These are phyloP conservation scores for Magallana ariakensis DNA, from an alignment of 1,140 invertebrate genomes.

Conservation along the genomic window DNA sequence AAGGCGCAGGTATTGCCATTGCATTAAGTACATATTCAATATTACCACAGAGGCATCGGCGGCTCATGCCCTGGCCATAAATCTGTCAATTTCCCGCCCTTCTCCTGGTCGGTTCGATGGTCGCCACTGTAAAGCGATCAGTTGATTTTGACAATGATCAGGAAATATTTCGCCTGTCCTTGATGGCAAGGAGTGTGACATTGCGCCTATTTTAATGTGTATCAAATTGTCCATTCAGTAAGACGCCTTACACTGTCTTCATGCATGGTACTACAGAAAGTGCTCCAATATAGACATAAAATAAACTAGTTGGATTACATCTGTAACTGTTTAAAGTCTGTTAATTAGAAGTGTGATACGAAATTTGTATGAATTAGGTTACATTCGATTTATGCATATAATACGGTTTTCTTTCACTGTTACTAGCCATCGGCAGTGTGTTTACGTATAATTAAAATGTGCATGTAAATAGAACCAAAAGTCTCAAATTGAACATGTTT, in stretches of 20 bases:
- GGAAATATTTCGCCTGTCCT: background rate
- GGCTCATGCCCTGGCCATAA: constrained; percentile 1
- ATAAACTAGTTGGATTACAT: too few relatives aligned
- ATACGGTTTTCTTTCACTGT: too few relatives aligned
- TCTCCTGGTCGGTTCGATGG: background rate
- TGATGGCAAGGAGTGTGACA: background rate
- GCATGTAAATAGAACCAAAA: too few relatives aligned
- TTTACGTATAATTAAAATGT: too few relatives aligned
- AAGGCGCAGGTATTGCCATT: too few relatives aligned
- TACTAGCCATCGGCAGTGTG: too few relatives aligned
- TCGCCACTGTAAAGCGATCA: constrained; percentile 9
- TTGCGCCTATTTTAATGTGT: background rate
- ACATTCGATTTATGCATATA: too few relatives aligned
- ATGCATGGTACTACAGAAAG: background rate
- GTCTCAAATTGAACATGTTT: too few relatives aligned
- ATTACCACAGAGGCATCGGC: background rate
- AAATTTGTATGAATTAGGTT: too few relatives aligned
- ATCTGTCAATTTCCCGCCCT: constrained; percentile 7
- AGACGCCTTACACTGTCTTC: background rate
- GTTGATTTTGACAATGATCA: constrained; percentile 15
- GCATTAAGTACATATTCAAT: background rate
- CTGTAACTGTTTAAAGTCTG: too few relatives aligned
- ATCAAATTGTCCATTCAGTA: background rate
- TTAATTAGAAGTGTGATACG: too few relatives aligned
- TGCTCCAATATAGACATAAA: too few relatives aligned